Conservation (phyloP, 2,113 vertebrate genomes). For the Psittacula cyanocephala region DNA sequence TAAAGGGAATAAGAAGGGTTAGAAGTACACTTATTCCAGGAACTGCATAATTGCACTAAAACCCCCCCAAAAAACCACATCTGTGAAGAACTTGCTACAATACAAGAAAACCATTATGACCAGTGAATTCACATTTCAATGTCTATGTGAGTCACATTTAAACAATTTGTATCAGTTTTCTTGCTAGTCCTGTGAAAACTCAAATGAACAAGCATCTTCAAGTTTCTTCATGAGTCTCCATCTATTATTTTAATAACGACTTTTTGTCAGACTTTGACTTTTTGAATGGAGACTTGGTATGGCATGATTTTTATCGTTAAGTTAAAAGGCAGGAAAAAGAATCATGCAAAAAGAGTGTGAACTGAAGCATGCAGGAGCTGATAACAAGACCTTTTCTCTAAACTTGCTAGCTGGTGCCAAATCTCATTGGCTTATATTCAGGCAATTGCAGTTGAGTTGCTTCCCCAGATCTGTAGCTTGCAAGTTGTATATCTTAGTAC, state of each 20-base stretch:
- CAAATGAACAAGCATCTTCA: background rate
- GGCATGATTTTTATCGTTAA: background rate
- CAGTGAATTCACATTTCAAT: background rate
- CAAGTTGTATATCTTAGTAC: background rate
- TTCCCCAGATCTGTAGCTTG: background rate
- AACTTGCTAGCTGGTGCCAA: background rate
- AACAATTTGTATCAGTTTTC: background rate
- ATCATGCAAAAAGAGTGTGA: background rate
- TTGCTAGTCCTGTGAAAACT: background rate
- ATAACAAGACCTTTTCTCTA: slow-evolving; percentile 17
- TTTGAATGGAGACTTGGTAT: background rate
- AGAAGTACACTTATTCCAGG: background rate
- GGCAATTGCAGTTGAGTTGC: background rate
- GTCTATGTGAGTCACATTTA: background rate
- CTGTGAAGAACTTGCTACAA: background rate
- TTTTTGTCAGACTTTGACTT: background rate
- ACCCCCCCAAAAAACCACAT: accelerated
- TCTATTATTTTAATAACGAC: background rate
- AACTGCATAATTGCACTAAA: background rate
- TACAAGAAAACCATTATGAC: background rate
- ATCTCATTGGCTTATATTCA: background rate
- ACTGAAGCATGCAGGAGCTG: background rate
- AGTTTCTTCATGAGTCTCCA: background rate
- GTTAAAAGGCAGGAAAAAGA: background rate
- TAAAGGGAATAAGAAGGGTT: background rate